Percentiles rank a stretch among this genome's conserved stretches.
phyloP scores from a whole-genome alignment of 2,113 vertebrate species.

The Geothlypis trichas region DNA sequence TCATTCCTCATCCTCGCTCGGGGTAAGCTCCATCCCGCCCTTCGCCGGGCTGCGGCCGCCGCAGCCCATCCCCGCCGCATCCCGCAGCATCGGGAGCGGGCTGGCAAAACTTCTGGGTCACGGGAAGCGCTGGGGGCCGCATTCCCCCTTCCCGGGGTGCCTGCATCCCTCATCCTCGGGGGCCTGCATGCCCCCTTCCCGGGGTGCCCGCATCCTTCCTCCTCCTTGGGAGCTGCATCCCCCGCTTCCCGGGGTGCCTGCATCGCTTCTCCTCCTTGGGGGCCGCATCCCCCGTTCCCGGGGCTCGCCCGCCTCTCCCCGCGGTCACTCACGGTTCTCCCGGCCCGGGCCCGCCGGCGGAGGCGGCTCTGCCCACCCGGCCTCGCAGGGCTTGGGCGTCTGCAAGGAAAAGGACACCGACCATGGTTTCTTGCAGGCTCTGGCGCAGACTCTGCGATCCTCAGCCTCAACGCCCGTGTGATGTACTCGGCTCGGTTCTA shows the following conservation, averaged over 20 bases:
- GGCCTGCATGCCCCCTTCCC: neutral
- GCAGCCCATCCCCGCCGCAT: neutral
- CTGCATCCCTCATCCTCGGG: too few relatives aligned
- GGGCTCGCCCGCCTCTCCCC: neutral
- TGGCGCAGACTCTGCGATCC: neutral
- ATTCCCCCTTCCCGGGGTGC: neutral
- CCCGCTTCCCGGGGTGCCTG: too few relatives aligned
- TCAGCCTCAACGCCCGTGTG: neutral
- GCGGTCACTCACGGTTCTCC: neutral
- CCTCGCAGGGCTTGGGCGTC: neutral
- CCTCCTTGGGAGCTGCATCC: too few relatives aligned
- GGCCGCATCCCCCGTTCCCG: neutral
- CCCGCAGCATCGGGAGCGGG: neutral
- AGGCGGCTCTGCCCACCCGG: neutral
- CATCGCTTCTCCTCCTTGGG: too few relatives aligned
- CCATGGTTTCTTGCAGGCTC: neutral
- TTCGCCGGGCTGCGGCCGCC: neutral
- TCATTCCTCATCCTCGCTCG: neutral
- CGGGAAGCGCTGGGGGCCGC: neutral
- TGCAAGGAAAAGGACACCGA: neutral
- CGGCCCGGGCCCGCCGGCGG: neutral
- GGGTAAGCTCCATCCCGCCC: neutral
- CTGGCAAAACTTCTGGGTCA: constrained; percentile 32
- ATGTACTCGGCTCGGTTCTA: neutral
- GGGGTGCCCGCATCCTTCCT: too few relatives aligned